Base-by-base conservation (phyloP, 1,140 invertebrate genomes). In the Drosophila ogumai region DNA sequence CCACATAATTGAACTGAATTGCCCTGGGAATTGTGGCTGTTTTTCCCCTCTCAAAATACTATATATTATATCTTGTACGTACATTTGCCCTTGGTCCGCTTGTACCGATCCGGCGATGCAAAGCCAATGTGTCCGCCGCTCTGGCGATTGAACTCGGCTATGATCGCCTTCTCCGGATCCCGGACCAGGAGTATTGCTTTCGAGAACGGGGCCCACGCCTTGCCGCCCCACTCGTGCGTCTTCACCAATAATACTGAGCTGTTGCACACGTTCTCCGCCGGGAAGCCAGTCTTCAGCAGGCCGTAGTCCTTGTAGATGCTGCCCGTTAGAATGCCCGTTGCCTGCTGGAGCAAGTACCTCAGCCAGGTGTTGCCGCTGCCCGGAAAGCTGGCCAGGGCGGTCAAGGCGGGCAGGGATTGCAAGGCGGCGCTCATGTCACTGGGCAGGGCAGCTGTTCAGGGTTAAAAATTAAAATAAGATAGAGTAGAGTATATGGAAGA, bases 341-440 rank as follows among this genome's bases (percentile, higher is more conserved):
- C 94, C 93, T 96, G 96, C 90, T 97, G 96, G 38, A 97, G 85
- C 17, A 97, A 92, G 88, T 96, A 97, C 28, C 96, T 90, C 3
- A 97, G 91, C 96, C 96, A 97, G 6, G 96, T 97, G 82, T 97
- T 97, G 0, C 96, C 96, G 81, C 96, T 96, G 6, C 96, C 96
- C 10, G 96, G 96, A 87, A 96, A 96, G 3, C 96, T 96, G 2
- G 94, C 96, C 28, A 97, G 91, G 3, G 96, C 96, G 0, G 95
- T 92, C 41, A 92, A 17, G 34, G 82, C 67, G 28, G 88, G 85
- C 36, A 79, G 50, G 19, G 85, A 65, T 34, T 79, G 84, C 47
- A 81, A 22, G 15, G 63, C 65, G 44, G 75, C 81, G 12, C 79
- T 85, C 1, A 65, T 40, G 46, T 87, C 84, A 57, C 79, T 91